Evolutionary conservation across 2,797 vertebrate species (phyloP), one percentile per base, ranked within the genome.

Genomic region (Oreonectes daqikongensis): DNA sequence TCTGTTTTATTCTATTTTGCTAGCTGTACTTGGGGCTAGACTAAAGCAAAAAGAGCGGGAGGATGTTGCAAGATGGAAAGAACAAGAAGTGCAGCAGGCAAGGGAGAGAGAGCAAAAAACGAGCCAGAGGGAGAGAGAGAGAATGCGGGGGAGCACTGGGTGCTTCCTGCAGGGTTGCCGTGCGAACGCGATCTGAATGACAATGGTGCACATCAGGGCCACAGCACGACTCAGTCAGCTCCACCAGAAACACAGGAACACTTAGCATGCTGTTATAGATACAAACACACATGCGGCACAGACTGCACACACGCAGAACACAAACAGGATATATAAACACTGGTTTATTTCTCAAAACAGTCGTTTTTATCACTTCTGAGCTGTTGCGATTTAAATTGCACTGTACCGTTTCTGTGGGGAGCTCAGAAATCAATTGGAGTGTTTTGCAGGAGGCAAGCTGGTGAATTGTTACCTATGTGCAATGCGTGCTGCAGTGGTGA

Each of bases 81-180:
- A 50, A 50, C 1, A 9, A 8, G 48, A 20, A 9, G n/a, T 50
- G 48, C n/a, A 50, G 48, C 18, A 7, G 46, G 44, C 17, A 17
- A n/a, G 48, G 18, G 20, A 55, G 22, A 55, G 52, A 24, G 11
- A 55, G 52, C n/a, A 8, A 55, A 50, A 50, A 50, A 2, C n/a
- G 20, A 53, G 50, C 20, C 20, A 53, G 50, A 53, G 50, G 20
- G 57, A 20, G 60, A 20, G 20, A 40, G 46, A 14, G 67, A 61
- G 78, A 48, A 72, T 52, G 79, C 18, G 80, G 53, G 69, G 64
- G 73, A 60, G 60, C 69, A 64, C 77, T 52, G 66, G 77, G 83
- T 72, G 82, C 86, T 89, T 92, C 89, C 89, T 91, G 88, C 82
- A 85, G 90, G 88, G 88, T 87, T 88, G 86, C 89, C 88, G 81